Conservation (phyloP, 1,140 invertebrate genomes). For the Asbolus verrucosus region DNA sequence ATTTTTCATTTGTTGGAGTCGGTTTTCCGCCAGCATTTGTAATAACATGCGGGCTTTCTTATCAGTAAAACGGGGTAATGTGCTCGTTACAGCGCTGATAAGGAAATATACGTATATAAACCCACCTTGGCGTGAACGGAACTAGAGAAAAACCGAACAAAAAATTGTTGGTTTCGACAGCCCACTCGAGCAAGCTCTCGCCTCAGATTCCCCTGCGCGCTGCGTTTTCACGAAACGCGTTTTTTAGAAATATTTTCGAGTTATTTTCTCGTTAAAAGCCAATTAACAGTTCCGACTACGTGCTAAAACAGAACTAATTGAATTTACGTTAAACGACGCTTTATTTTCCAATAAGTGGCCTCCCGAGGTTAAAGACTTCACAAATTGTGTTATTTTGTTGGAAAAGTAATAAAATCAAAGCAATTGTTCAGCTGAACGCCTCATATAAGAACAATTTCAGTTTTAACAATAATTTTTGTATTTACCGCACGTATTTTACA, state of each 20-base stretch:
- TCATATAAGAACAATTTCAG: slow-evolving; percentile 23
- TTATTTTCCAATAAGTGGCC: slow-evolving; percentile 35
- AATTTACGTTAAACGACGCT: slow-evolving; percentile 21
- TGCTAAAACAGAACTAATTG: slow-evolving; percentile 17
- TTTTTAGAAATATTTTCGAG: slow-evolving; percentile 24
- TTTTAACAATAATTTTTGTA: slow-evolving; percentile 26
- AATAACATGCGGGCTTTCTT: slow-evolving; percentile 55
- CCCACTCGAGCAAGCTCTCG: too few relatives aligned
- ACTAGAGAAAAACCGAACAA: too few relatives aligned
- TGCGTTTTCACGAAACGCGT: too few relatives aligned
- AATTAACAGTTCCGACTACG: slow-evolving; percentile 18
- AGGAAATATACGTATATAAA: slow-evolving; percentile 41
- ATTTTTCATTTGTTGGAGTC: slow-evolving; percentile 40
- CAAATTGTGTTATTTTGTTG: slow-evolving; percentile 32
- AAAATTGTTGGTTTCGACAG: too few relatives aligned
- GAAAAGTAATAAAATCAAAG: slow-evolving; percentile 35
- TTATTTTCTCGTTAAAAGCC: slow-evolving; percentile 37
- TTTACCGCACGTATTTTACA: slow-evolving; percentile 34
- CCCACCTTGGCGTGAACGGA: slow-evolving; percentile 15
- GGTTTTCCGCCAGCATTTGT: slow-evolving; percentile 56
- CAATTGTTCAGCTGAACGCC: slow-evolving; percentile 14
- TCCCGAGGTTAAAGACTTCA: slow-evolving; percentile 33
- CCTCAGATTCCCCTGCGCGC: too few relatives aligned
- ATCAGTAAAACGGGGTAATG: slow-evolving; percentile 56
- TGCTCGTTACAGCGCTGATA: slow-evolving; percentile 54